Base-by-base conservation (phyloP, 2,113 vertebrate genomes). In the Capra hircus region DNA sequence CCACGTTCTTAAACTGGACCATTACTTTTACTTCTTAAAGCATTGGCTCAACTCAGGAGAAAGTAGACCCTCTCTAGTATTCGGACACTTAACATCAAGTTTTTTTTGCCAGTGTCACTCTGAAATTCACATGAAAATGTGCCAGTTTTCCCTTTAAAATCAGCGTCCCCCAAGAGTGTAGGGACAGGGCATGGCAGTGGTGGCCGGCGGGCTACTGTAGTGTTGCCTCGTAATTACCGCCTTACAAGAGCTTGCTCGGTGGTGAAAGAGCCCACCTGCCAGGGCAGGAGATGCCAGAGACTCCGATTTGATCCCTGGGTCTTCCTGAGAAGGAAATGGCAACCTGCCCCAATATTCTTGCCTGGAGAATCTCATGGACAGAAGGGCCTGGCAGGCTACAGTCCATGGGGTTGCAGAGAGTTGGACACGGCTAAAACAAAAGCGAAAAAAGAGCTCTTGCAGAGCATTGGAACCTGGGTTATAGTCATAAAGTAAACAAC, bases 11-110 rank as follows among this genome's bases (percentile, higher is more conserved):
- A 90, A 82, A 67, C 6, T 57, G 30, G 13, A 88, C 50, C 85
- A 95, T 71, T 25, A 27, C 33, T 81, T 91, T 62, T 55, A 5
- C 97, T 97, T 80, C 88, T 55, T 93, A 62, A 64, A 90, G 45
- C 27, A 45, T 45, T 36, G 25, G n/a, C 48, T 78, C 53, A 88
- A 10, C 28, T 78, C 64, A 57, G 33, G 36, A 36, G 57, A 40
- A 95, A 17, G 0, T 7, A 60, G 33, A 50, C 10, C 0, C 11
- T 77, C 43, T 45, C 10, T 14, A 13, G 14, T 7, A 1, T 7
- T 50, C 43, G 2, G 19, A 21, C 21, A 12, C 4, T 48, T 21
- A 28, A 40, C 5, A 7, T n/a, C 7, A 1, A 40, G 8, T 45
- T 36, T 23, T 71, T 71, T 15, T 36, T 53, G 25, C 9, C 27